Percentiles rank a stretch among this genome's conserved stretches.
phyloP scores from a whole-genome alignment of 2,797 vertebrate species.

The Megaceryle alcyon region DNA sequence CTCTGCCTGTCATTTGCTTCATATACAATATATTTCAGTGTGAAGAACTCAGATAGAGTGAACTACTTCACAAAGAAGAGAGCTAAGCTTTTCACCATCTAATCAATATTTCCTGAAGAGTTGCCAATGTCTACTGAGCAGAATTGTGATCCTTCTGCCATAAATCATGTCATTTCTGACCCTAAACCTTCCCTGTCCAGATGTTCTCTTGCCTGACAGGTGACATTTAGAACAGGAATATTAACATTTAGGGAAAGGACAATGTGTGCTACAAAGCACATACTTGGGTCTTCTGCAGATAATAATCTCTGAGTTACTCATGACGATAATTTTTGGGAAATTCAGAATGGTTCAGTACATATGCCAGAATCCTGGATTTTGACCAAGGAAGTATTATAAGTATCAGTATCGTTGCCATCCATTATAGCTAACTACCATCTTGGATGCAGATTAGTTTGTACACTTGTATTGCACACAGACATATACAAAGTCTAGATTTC shows the following conservation, averaged over 20 bases:
- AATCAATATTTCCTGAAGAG: constrained; percentile 27
- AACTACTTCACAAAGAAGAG: constrained; percentile 1
- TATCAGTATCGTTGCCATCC: not conserved
- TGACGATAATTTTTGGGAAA: not conserved
- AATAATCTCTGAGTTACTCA: not conserved
- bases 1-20: not conserved
- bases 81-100: constrained; percentile 4
- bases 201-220: not conserved
- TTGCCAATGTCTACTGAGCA: not conserved
- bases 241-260: constrained; percentile 5
- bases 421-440: not conserved
- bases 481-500: constrained; percentile 55
- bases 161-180: constrained; percentile 1
- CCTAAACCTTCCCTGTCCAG: not conserved
- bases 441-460: constrained; percentile 18
- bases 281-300: not conserved
- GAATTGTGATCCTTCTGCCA: not conserved
- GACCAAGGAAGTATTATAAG: constrained; percentile 4
- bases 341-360: not conserved
- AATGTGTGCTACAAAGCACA: not conserved
- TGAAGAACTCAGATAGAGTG: not conserved
- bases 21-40: not conserved
- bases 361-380: constrained; percentile 9
- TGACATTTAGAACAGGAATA: not conserved
- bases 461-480: constrained; percentile 7